Percentiles rank a stretch among this genome's conserved stretches.
phyloP scores from a whole-genome alignment of 2,113 vertebrate genomes.

The Morone chrysops region DNA sequence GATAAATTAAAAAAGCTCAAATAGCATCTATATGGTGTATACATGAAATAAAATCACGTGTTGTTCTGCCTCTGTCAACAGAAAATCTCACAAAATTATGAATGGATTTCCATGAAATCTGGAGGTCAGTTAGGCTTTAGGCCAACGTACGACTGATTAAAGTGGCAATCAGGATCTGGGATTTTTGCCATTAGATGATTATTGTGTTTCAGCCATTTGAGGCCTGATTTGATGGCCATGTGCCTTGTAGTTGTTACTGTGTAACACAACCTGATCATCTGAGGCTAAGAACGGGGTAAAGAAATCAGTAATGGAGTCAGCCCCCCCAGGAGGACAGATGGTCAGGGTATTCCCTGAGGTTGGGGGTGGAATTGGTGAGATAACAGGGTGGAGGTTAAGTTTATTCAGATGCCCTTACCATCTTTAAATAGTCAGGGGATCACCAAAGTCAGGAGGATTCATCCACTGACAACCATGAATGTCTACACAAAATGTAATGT shows the following conservation, averaged over 20 bases:
- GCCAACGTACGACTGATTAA: conserved; percentile 40
- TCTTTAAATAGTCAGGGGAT: not conserved
- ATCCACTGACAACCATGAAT: not conserved
- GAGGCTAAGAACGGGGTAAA: not conserved
- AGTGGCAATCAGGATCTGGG: conserved; percentile 42
- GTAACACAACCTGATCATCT: conserved; percentile 13
- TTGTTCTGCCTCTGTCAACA: conserved; percentile 20
- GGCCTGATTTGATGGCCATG: conserved; percentile 39
- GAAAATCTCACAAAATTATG: conserved; percentile 18
- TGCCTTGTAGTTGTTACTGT: conserved; percentile 13
- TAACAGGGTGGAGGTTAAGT: conserved; percentile 25
- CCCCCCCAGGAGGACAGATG: conserved; percentile 60
- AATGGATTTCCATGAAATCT: conserved; percentile 37
- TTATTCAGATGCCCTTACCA: not conserved
- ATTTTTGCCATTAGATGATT: conserved; percentile 64
- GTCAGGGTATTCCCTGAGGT: conserved; percentile 35
- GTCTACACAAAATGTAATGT: not conserved
- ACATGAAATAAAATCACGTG: not conserved
- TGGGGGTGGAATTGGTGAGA: conserved; percentile 22
- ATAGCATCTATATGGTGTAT: not conserved
- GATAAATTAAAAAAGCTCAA: conserved; percentile 13
- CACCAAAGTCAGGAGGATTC: not conserved
- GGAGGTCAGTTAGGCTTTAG: conserved; percentile 27
- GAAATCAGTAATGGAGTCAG: conserved; percentile 9
- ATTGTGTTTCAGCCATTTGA: conserved; percentile 31